Base-by-base conservation (phyloP, 2,888 invertebrate genomes). In the Drosophila leonis region DNA sequence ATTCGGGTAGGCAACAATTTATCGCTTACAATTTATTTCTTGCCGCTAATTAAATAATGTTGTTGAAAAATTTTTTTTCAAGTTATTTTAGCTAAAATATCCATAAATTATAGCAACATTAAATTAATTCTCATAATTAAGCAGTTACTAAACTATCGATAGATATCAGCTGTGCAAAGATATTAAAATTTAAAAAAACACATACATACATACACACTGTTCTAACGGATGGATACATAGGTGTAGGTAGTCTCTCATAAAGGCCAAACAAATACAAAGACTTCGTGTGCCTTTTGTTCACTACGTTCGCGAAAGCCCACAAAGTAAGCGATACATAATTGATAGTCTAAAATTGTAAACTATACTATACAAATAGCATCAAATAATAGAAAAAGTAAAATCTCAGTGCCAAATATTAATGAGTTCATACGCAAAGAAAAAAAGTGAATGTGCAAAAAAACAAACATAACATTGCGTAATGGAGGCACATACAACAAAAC, bases 391-490 rank as follows among this genome's bases (percentile, higher is more conserved):
- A 27, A 33, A 55, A 27, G 9, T 65, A 24, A 33, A 27, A 3
- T 15, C 8, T 0, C 12, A 37, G 37, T 49, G 41, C 13, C 20
- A 51, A 48, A 49, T 18, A 29, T 44, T 27, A 20, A 13, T 13
- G n/a, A 15, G 20, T 31, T 29, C 35, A 24, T 10, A 27, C 46
- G 33, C 10, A n/a, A 18, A 57, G 41, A 27, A 33, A 51, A 72
- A 52, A 33, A 72, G 56, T 55, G 57, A 76, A 71, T 68, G 37
- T 68, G 54, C 64, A 65, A 70, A 78, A 82, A 52, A 71, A 76
- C 49, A 79, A 82, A 52, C 75, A 76, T 52, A 79, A 65, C 76
- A 84, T 84, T 84, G 89, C 84, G 79, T 84, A 84, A 84, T 81
- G 72, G 78, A 48, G 41, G 27, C 56, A 69, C 51, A 65, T 64